Evolutionary conservation across 2,797 vertebrate species (phyloP).

Genomic region (Philypnodon macrostomus): DNA sequence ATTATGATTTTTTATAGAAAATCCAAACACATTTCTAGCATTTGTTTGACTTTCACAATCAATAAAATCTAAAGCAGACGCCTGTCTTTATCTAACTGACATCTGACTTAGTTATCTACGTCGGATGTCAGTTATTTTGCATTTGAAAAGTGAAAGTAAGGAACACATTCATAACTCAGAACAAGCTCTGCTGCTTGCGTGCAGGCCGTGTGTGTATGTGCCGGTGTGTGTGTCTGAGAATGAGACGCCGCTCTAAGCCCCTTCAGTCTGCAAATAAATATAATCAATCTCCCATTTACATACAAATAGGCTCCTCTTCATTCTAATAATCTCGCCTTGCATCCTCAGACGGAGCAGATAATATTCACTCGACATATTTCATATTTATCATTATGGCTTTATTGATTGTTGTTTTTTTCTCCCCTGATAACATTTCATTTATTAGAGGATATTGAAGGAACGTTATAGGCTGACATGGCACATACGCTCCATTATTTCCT

Average conservation of each 20-base stretch:
- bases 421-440: slow-evolving; percentile 67
- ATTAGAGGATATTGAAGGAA: slow-evolving; percentile 78
- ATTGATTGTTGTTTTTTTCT: slow-evolving; percentile 77
- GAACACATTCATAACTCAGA: background rate
- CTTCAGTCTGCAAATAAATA: slow-evolving; percentile 79
- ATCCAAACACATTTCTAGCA: too few species aligned
- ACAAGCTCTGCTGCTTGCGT: background rate
- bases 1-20: too few species aligned
- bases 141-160: background rate
- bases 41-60: too few species aligned
- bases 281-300: slow-evolving; percentile 83
- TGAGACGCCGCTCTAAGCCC: slow-evolving; percentile 32
- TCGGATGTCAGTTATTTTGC: background rate
- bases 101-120: too few species aligned
- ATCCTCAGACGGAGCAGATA: slow-evolving; percentile 68
- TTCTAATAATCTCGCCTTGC: slow-evolving; percentile 69
- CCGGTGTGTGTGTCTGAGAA: slow-evolving; percentile 16
- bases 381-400: slow-evolving; percentile 78
- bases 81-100: too few species aligned
- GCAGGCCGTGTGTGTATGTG: background rate
- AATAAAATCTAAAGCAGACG: too few species aligned
- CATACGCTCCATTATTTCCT: slow-evolving; percentile 83
- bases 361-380: slow-evolving; percentile 73
- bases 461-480: slow-evolving; percentile 69
- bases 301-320: slow-evolving; percentile 78